These are phyloP conservation scores for Aleadryas rufinucha DNA, from an alignment of 2,113 vertebrate species.

Conservation along the genomic window DNA sequence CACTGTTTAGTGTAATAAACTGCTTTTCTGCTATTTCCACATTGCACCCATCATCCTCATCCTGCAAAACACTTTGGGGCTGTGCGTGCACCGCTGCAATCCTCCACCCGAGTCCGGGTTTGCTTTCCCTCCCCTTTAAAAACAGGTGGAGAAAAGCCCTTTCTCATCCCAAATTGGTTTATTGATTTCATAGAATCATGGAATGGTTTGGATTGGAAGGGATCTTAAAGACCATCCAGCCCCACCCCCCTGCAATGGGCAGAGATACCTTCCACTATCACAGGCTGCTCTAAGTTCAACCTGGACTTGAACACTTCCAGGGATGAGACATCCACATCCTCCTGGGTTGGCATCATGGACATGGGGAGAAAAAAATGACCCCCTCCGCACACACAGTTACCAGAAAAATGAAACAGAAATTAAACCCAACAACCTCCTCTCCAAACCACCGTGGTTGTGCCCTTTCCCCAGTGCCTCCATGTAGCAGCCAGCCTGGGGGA, in stretches of 20 bases:
- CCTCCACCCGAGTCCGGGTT: fast-evolving
- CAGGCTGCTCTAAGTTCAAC: neutral
- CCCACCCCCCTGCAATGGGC: neutral
- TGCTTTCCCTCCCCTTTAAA: neutral
- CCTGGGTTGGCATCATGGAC: neutral
- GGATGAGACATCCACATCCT: neutral
- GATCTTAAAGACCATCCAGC: neutral
- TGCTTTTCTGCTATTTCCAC: neutral
- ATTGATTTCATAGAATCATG: neutral
- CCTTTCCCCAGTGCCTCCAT: fast-evolving
- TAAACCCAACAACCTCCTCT: neutral
- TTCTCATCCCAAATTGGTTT: neutral
- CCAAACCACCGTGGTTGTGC: fast-evolving
- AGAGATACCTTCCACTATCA: neutral
- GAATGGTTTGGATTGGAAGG: neutral
- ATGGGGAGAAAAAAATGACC: fast-evolving
- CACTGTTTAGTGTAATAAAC: neutral
- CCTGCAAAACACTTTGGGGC: neutral
- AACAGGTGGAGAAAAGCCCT: fast-evolving
- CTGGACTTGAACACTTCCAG: neutral
- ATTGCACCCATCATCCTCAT: neutral
- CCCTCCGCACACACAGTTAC: fast-evolving
- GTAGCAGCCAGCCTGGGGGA: neutral
- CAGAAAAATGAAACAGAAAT: neutral
- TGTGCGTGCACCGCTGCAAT: fast-evolving